Percentiles rank a stretch among this genome's conserved stretches.
Evolutionary conservation across 2,888 invertebrate species (phyloP).

Genomic region (Stenotaenia linearis): DNA sequence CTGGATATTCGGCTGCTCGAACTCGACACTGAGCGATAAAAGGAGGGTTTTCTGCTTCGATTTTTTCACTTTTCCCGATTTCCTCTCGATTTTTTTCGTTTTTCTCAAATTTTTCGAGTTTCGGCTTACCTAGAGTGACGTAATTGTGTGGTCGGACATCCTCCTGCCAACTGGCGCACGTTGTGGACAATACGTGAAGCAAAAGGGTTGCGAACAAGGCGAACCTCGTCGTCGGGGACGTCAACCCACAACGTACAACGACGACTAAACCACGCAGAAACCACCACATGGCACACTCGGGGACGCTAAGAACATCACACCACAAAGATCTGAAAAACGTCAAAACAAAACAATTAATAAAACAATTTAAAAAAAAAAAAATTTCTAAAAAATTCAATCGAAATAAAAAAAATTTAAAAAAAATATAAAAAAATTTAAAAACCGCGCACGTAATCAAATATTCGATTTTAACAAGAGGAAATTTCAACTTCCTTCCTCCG

Average conservation of each 20-base stretch:
- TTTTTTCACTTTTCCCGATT: too few relatives aligned
- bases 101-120: not conserved
- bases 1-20: too few relatives aligned
- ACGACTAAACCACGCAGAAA: not conserved
- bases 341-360: not conserved
- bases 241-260: not conserved
- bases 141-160: constrained; percentile 27
- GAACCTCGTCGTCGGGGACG: not conserved
- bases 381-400: too few relatives aligned
- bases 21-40: too few relatives aligned
- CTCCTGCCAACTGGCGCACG: constrained; percentile 28
- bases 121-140: constrained; percentile 27
- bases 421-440: too few relatives aligned
- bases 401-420: too few relatives aligned
- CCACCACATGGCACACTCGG: constrained; percentile 4
- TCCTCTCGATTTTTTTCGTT: not conserved
- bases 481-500: too few relatives aligned
- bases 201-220: not conserved
- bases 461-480: too few relatives aligned
- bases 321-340: not conserved
- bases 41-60: not conserved
- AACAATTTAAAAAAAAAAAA: too few relatives aligned
- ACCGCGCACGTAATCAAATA: too few relatives aligned
- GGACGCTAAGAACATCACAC: not conserved
- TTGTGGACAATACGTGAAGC: not conserved